Evolutionary conservation across 2,888 invertebrate species (phyloP).

Genomic region (Thera britannica): DNA sequence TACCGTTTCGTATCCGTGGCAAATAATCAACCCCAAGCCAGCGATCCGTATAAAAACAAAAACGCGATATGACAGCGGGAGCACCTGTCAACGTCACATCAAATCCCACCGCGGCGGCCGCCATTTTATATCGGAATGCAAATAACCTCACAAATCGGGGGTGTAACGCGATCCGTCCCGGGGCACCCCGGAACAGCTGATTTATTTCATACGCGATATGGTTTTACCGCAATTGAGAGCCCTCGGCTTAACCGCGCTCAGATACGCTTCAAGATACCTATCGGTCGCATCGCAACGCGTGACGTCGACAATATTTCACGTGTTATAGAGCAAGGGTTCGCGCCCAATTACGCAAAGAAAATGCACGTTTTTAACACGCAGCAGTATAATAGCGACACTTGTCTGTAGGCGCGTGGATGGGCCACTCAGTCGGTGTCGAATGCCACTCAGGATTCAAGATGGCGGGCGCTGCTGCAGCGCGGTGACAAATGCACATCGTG

Average conservation of each 20-base stretch:
- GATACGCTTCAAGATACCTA: slow-evolving; percentile 50
- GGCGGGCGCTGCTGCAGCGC: slow-evolving; percentile 63
- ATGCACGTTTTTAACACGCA: slow-evolving; percentile 63
- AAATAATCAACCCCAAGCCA: slow-evolving; percentile 55
- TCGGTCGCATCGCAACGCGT: slow-evolving; percentile 51
- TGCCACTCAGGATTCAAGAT: slow-evolving; percentile 70
- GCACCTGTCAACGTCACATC: slow-evolving; percentile 78
- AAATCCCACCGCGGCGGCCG: slow-evolving; percentile 68
- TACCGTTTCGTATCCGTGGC: slow-evolving; percentile 39
- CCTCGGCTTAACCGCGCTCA: slow-evolving; percentile 48
- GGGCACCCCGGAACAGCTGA: slow-evolving; percentile 70
- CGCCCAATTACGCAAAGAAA: slow-evolving; percentile 73
- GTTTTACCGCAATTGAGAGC: slow-evolving; percentile 75
- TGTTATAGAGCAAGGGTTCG: slow-evolving; percentile 56
- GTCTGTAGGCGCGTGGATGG: slow-evolving; percentile 65
- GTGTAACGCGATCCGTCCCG: slow-evolving; percentile 75
- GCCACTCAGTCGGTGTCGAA: slow-evolving; percentile 76
- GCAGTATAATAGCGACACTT: slow-evolving; percentile 61
- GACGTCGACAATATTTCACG: slow-evolving; percentile 50
- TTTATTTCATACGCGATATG: slow-evolving; percentile 81
- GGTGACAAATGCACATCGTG: slow-evolving; percentile 68
- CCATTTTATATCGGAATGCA: slow-evolving; percentile 79
- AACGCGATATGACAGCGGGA: slow-evolving; percentile 57
- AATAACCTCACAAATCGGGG: slow-evolving; percentile 76
- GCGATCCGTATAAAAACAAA: slow-evolving; percentile 58